Conservation (phyloP, 2,113 vertebrate species). For the Nycticebus coucang region DNA sequence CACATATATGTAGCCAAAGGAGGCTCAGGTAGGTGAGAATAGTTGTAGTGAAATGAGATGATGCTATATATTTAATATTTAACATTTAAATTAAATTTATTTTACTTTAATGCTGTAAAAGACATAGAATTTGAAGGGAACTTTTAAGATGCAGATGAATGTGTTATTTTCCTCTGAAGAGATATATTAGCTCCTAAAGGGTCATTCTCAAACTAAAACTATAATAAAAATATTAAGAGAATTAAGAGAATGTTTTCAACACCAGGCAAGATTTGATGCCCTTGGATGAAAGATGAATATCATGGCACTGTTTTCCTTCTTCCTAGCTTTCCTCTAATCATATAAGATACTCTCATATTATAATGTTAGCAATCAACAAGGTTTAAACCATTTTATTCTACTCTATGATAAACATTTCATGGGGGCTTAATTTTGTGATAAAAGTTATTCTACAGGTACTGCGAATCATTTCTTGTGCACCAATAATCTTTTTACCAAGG, state of each 20-base stretch:
- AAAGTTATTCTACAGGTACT: neutral
- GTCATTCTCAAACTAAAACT: neutral
- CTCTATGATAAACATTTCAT: neutral
- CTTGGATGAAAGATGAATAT: neutral
- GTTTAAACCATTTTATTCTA: neutral
- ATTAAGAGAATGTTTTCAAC: neutral
- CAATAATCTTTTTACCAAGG: neutral
- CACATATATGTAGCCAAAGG: neutral
- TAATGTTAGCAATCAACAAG: neutral
- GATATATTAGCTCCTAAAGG: neutral
- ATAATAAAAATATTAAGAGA: neutral
- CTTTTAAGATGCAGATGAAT: neutral
- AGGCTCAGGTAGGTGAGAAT: neutral
- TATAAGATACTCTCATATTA: neutral
- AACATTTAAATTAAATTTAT: neutral
- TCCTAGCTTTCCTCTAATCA: neutral
- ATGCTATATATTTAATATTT: neutral
- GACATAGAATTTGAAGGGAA: neutral
- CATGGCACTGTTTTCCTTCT: neutral
- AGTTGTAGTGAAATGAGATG: neutral
- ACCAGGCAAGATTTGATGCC: neutral
- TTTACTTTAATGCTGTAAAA: neutral
- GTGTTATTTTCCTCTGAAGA: neutral
- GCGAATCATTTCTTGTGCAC: neutral
- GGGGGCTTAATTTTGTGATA: neutral